Percentiles rank a stretch among this genome's conserved stretches.
Conservation (phyloP, 2,888 invertebrate genomes). For the Drosophila trichaetosa region DNA sequence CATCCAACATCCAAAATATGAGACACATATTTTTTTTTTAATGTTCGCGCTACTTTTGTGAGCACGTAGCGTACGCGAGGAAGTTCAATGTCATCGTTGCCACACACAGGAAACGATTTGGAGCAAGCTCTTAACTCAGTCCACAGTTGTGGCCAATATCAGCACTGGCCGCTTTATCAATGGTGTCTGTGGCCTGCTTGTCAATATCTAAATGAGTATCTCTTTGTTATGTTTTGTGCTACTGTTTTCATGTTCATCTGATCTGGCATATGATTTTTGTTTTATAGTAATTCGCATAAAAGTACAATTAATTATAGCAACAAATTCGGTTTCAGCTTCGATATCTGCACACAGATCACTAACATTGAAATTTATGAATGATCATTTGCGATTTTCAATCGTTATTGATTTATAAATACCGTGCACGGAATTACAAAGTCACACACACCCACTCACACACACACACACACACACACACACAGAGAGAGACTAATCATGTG, state of each 20-base stretch:
- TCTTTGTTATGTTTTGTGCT: too few species aligned
- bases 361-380: slow-evolving; percentile 71
- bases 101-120: slow-evolving; percentile 63
- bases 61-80: slow-evolving; percentile 33
- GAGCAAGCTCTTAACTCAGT: neutral
- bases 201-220: slow-evolving; percentile 33
- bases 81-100: slow-evolving; percentile 65
- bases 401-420: slow-evolving; percentile 41
- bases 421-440: slow-evolving; percentile 51
- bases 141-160: neutral
- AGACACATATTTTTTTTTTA: slow-evolving; percentile 67
- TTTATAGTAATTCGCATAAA: slow-evolving; percentile 45
- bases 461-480: neutral
- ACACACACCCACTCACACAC: slow-evolving; percentile 24
- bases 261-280: slow-evolving; percentile 24
- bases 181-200: slow-evolving; percentile 40
- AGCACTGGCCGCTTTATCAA: slow-evolving; percentile 56
- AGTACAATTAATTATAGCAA: slow-evolving; percentile 66
- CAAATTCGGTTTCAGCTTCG: slow-evolving; percentile 33
- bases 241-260: slow-evolving; percentile 51
- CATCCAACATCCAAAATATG: slow-evolving; percentile 20
- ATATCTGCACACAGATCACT: slow-evolving; percentile 54
- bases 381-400: slow-evolving; percentile 47
- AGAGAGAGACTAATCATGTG: slow-evolving; percentile 2
- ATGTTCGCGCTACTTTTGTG: slow-evolving; percentile 37